Evolutionary conservation across 2,888 invertebrate species (phyloP).

Genomic region (Rhingia rostrata): DNA sequence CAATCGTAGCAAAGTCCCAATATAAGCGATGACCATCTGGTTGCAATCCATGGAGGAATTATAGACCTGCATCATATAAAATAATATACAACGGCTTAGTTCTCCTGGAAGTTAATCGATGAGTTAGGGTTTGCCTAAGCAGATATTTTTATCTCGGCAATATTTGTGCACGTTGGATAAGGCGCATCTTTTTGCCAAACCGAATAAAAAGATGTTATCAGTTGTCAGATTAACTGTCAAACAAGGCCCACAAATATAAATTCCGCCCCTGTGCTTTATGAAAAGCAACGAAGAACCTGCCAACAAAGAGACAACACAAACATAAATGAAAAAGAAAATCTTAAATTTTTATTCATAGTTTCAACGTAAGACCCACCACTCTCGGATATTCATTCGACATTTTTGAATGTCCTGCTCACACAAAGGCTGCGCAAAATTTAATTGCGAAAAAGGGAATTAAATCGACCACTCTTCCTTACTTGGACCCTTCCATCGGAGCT

Average conservation of each 20-base stretch:
- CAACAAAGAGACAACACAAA: conserved; percentile 21
- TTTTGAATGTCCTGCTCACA: conserved; percentile 21
- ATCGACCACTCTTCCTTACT: conserved; percentile 3
- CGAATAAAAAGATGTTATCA: too few relatives aligned
- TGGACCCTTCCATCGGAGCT: neutral
- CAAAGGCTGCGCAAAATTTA: conserved; percentile 11
- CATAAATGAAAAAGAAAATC: conserved; percentile 16
- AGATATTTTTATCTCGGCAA: too few relatives aligned
- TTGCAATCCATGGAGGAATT: too few relatives aligned
- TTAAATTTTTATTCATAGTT: conserved; percentile 57
- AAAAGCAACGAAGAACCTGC: conserved; percentile 5
- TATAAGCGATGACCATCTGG: too few relatives aligned
- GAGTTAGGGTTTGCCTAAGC: too few relatives aligned
- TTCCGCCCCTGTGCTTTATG: neutral
- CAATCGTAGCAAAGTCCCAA: too few relatives aligned
- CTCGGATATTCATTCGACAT: neutral
- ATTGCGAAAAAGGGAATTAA: conserved; percentile 25
- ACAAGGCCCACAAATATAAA: neutral
- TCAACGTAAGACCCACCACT: conserved; percentile 11
- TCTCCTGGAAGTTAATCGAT: too few relatives aligned
- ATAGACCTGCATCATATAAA: too few relatives aligned
- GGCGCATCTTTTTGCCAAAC: too few relatives aligned
- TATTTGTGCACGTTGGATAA: too few relatives aligned
- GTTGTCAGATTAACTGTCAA: neutral
- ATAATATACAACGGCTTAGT: too few relatives aligned